These are phyloP conservation scores for Aurelia sp. DNA, from an alignment of 30 jellyfish, hydroid and myxozoan species.

Conservation along the genomic window DNA sequence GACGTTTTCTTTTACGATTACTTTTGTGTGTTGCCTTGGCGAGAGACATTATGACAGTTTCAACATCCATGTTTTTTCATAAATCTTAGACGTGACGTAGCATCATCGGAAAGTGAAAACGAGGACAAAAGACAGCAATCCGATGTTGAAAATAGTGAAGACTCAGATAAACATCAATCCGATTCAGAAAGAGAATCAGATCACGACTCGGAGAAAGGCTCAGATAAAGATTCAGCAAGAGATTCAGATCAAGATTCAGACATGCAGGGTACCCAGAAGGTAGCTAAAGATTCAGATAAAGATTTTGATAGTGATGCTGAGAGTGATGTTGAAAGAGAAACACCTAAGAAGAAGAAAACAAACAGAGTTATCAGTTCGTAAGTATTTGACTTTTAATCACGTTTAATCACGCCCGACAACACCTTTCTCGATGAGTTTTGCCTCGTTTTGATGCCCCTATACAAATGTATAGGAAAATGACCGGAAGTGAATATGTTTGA, in stretches of 20 bases:
- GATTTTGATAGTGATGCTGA: not conserved
- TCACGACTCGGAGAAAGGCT: not conserved
- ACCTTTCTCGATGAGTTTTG: no score
- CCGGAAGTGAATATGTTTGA: no score
- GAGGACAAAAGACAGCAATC: slow-evolving; percentile 17
- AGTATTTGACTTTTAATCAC: not conserved
- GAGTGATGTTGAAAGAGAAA: slow-evolving; percentile 56
- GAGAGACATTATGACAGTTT: no score
- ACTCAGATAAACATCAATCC: not conserved
- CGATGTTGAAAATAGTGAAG: slow-evolving; percentile 18
- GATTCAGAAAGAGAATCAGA: slow-evolving; percentile 7
- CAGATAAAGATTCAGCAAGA: not conserved
- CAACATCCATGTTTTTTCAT: no score
- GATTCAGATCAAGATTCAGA: not conserved
- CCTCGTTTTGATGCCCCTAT: no score
- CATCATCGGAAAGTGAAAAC: slow-evolving; percentile 16
- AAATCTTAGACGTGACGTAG: not conserved
- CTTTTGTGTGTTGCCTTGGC: no score
- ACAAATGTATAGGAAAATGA: no score
- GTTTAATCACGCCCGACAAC: no score
- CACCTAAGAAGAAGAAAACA: slow-evolving; percentile 51
- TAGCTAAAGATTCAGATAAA: not conserved
- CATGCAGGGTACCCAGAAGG: not conserved
- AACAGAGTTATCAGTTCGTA: slow-evolving; percentile 67
- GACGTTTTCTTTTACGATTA: no score